Conservation (phyloP, 1,140 invertebrate species). For the Bombus superbus region DNA sequence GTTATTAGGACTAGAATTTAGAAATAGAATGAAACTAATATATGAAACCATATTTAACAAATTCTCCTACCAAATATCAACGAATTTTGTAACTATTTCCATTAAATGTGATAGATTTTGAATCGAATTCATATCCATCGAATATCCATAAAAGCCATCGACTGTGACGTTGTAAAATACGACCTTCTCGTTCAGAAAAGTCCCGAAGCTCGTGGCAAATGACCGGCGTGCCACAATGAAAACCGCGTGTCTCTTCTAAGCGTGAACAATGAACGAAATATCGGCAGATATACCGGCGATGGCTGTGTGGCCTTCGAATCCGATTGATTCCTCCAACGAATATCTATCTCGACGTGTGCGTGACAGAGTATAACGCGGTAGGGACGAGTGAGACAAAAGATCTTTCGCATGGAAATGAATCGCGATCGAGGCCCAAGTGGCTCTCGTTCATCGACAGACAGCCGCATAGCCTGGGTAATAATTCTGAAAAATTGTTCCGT, state of each 20-base stretch:
- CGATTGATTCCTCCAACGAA: slow-evolving; percentile 46
- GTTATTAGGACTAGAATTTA: neutral
- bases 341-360: slow-evolving; percentile 11
- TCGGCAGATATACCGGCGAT: slow-evolving; percentile 12
- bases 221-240: slow-evolving; percentile 2
- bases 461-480: slow-evolving; percentile 42
- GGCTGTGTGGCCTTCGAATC: slow-evolving; percentile 24
- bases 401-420: slow-evolving; percentile 61
- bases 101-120: neutral
- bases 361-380: neutral
- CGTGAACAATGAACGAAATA: slow-evolving; percentile 32
- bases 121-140: neutral
- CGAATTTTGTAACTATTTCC: neutral
- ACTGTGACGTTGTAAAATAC: neutral
- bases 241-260: slow-evolving; percentile 22
- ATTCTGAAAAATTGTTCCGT: slow-evolving; percentile 63
- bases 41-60: neutral
- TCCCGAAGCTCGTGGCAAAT: slow-evolving; percentile 43
- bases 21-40: neutral
- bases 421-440: slow-evolving; percentile 44
- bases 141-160: neutral
- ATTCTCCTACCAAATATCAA: neutral
- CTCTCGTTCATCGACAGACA: slow-evolving; percentile 38
- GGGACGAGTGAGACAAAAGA: slow-evolving; percentile 33
- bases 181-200: neutral